These are phyloP conservation scores for Oreochromis grahami DNA, from an alignment of 2,797 vertebrate species.

Conservation along the genomic window DNA sequence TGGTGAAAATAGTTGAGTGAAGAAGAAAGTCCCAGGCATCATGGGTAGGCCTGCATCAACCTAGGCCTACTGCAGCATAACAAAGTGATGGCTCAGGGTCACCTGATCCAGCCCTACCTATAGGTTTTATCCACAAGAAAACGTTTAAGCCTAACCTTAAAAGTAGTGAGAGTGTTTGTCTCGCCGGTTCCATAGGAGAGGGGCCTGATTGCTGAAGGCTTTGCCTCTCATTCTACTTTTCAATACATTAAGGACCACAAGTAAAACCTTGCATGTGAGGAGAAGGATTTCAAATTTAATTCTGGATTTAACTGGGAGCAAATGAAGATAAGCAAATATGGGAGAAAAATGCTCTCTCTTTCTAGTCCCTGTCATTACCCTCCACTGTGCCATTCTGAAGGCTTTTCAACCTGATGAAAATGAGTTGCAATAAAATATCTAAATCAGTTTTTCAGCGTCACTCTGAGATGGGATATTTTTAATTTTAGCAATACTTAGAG, in stretches of 20 bases:
- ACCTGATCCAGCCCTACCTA: background rate
- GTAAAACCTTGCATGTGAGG: rapidly evolving
- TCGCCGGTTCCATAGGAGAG: background rate
- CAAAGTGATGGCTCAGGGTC: background rate
- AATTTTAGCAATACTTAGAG: rapidly evolving
- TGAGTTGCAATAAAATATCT: background rate
- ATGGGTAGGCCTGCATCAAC: background rate
- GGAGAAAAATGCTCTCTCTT: background rate
- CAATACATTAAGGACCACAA: background rate
- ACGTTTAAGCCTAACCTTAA: background rate
- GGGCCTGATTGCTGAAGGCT: background rate
- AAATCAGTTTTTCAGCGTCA: background rate
- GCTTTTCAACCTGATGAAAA: background rate
- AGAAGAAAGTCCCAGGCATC: background rate
- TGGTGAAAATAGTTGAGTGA: background rate
- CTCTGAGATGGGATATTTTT: background rate
- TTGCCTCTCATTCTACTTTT: background rate
- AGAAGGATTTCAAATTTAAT: background rate
- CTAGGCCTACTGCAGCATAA: rapidly evolving
- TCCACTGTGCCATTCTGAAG: background rate
- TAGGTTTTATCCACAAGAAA: background rate
- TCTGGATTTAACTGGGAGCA: background rate
- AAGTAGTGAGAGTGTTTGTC: background rate
- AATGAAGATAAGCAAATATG: background rate
- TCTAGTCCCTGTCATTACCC: background rate